Evolutionary conservation across 2,113 vertebrate species (phyloP), one percentile per base, ranked within the genome.

Genomic region (Apistogramma diplotaenia): DNA sequence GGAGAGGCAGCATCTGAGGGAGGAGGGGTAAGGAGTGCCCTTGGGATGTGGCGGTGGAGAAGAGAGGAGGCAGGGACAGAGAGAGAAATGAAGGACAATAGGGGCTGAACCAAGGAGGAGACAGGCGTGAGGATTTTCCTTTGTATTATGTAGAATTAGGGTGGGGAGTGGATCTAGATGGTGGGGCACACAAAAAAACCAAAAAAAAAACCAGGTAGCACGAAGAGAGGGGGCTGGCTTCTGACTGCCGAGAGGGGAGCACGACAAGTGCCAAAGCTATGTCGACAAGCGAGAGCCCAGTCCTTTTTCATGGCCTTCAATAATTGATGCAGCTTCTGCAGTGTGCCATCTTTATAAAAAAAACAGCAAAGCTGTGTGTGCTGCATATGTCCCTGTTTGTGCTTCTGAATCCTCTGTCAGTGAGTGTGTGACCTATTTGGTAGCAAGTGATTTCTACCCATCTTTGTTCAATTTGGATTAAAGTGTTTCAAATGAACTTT

Each of bases 321-420:
- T 95, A 93, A 95, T 95, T 94, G 83, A 95, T 95, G 91, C 74
- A 75, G 81, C 88, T 85, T 89, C 89, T 92, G 84, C 83, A 86
- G 67, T 31, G 21, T 91, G 88, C 78, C 90, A 80, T 94, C 89
- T 92, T 92, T 90, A 81, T 87, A 82, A 9, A 35, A 31, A 81
- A 82, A 89, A 78, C 78, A 86, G 86, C 71, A 33, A 81, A 83
- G 86, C 79, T n/a, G n/a, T n/a, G 83, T 80, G 83, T 33, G 71
- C 9, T 49, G 71, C 15, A 71, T 84, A 78, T 29, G 37, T 65
- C 37, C n/a, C 12, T 55, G 79, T 72, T 72, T 82, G 46, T 79
- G 21, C 18, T 19, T 85, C 55, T 33, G 35, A 77, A 37, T 35
- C 55, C 49, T 58, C 56, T 55, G n/a, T n/a, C 18, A n/a, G 70